Evolutionary conservation across 2,888 invertebrate genomes (phyloP), one percentile per base, ranked within the genome.

Genomic region (Pristionchus maxplancki): DNA sequence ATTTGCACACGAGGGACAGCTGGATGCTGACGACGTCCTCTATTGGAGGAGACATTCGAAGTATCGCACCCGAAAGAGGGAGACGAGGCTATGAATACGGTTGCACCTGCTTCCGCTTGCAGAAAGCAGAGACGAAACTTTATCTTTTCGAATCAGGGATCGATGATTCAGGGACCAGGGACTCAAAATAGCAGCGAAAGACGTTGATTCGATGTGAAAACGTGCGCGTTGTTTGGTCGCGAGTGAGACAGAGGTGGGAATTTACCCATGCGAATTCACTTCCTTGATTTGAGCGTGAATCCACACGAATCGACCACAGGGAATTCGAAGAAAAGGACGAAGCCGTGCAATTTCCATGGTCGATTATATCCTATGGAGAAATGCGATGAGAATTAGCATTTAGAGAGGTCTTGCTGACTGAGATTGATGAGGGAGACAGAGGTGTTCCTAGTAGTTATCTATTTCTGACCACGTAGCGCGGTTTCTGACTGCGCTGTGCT

Each of bases 1-100:
- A 71, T 71, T 71, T 71, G 71, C 71, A 71, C 71, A 71, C 37
- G 71, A 37, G 15, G 37, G 15, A 37, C 71, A 71, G 71, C 1
- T 71, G 71, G 3, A 17, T 37, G 71, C 71, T 71, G 15, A 71
- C 71, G 31, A 9, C 64, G 1, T 13, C 15, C 31, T 67, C 64
- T 11, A 67, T 17, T 31, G 24, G n/a, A n/a, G 20, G 50, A 58
- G 58, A 67, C 64, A 34, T 67, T 67, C 64, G 28, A 67, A 28
- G 31, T 13, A 58, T 13, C 20, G 64, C 31, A 64, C 64, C 64
- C 64, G 34, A 31, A 58, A 58, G n/a, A 24, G 58, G n/a, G 24
- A 64, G 64, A 31, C 3, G 31, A 15, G 1, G 64, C 64, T 64
- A 64, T 64, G 31, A 31, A 64, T 64, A 28, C 64, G 15, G 13